Percentiles rank a stretch among this genome's conserved stretches.
Conservation (phyloP, 1,140 invertebrate genomes). For the Apolygus lucorum region DNA sequence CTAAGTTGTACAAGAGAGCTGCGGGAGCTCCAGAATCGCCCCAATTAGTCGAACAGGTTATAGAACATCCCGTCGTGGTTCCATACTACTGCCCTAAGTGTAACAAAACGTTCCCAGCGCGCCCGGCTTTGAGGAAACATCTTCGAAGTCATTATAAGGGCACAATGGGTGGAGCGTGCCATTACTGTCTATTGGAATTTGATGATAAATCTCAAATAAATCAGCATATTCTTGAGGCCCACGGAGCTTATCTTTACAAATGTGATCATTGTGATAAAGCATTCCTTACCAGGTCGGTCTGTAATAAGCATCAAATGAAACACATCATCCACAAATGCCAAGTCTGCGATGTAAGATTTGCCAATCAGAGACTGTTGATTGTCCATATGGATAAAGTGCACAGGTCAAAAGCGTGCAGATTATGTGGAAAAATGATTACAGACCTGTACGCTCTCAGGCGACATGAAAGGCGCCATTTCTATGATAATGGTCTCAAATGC, state of each 20-base stretch:
- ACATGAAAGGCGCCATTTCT: conserved; percentile 27
- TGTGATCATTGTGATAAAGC: conserved; percentile 26
- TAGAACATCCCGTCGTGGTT: background rate
- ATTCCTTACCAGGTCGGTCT: conserved; percentile 19
- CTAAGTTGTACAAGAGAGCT: conserved; percentile 3
- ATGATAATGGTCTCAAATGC: conserved; percentile 24
- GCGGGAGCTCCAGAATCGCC: background rate
- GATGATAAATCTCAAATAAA: conserved; percentile 25
- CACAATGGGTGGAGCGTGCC: conserved; percentile 21
- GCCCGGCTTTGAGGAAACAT: conserved; percentile 22
- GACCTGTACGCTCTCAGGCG: conserved; percentile 16
- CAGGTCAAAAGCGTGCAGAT: conserved; percentile 3
- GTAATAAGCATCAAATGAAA: conserved; percentile 24
- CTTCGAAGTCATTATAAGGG: conserved; percentile 26
- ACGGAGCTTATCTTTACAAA: conserved; percentile 26
- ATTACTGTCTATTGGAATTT: conserved; percentile 26
- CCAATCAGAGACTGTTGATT: conserved; percentile 9
- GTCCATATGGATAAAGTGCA: conserved; percentile 26
- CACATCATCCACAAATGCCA: conserved; percentile 21
- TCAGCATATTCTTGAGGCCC: conserved; percentile 25
- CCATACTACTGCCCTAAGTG: conserved; percentile 18
- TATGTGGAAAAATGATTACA: conserved; percentile 24
- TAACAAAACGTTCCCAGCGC: conserved; percentile 20
- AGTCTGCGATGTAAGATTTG: conserved; percentile 23
- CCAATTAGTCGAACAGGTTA: conserved; percentile 1